These are phyloP conservation scores for Rhincodon typus DNA, from an alignment of 2,797 vertebrate genomes.

Conservation along the genomic window DNA sequence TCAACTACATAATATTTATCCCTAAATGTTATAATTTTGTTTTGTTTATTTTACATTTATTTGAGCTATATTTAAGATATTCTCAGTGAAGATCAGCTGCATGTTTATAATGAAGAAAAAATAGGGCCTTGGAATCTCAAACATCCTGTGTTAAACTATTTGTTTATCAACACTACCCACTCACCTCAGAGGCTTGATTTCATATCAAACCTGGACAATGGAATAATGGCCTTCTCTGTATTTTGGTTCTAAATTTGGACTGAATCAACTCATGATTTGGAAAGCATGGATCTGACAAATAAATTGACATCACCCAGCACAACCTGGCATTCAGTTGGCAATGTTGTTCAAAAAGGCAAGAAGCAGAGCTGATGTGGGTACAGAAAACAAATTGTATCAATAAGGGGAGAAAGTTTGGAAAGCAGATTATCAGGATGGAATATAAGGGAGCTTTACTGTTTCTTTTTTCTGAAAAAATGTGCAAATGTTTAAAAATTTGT, in stretches of 20 bases:
- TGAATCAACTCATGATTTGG: neutral
- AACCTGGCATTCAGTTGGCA: neutral
- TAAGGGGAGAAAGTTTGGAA: neutral
- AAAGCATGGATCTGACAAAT: neutral
- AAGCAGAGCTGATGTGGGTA: neutral
- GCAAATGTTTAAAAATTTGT: neutral
- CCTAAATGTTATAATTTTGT: neutral
- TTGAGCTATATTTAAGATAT: neutral
- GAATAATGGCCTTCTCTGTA: neutral
- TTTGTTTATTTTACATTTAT: neutral
- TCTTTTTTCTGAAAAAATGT: neutral
- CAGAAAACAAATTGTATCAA: neutral
- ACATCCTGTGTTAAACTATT: neutral
- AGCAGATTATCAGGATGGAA: neutral
- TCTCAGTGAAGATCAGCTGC: neutral
- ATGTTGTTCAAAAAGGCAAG: neutral
- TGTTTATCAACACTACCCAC: neutral
- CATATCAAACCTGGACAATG: neutral
- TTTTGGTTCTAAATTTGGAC: neutral
- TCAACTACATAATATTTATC: neutral
- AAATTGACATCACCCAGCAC: neutral
- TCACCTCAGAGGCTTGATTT: neutral
- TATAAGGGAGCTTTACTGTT: neutral
- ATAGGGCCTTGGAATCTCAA: neutral
- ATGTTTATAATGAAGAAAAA: neutral